phyloP scores from a whole-genome alignment of 2,888 invertebrate genomes.

The Eledona agricola region DNA sequence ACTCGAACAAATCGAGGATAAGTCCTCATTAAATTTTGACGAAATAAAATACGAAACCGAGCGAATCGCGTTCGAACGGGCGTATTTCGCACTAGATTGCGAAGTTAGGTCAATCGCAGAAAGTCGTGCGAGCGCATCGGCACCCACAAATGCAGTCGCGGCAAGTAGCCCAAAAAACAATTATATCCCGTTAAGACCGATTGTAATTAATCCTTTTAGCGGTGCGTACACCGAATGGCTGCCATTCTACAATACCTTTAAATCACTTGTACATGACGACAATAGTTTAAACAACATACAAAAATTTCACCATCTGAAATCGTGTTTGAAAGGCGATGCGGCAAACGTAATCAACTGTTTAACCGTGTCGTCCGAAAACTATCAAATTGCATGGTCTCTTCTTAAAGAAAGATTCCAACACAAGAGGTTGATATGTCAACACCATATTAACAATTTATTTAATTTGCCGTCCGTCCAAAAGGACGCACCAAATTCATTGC shows the following conservation, averaged over 20 bases:
- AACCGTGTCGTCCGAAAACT: constrained; percentile 3
- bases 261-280: constrained; percentile 1
- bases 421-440: background rate
- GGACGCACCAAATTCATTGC: no score
- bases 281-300: background rate
- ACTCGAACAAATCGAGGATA: no score
- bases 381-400: background rate
- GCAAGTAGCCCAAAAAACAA: no score
- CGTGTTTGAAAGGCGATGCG: constrained; percentile 1
- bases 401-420: constrained; percentile 6
- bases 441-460: background rate
- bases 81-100: no score
- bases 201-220: background rate
- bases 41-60: no score
- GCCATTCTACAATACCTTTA: constrained; percentile 6
- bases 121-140: no score
- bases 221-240: constrained; percentile 10
- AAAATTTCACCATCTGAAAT: constrained; percentile 6
- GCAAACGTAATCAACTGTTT: background rate
- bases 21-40: no score
- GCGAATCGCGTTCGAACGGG: no score
- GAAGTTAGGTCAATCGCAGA: no score
- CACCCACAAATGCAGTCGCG: no score
- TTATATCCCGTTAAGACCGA: constrained; percentile 5
- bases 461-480: no score